These are phyloP conservation scores for Desmophyllum pertusum DNA, from an alignment of 92 coral and sea anemone species.

Conservation along the genomic window DNA sequence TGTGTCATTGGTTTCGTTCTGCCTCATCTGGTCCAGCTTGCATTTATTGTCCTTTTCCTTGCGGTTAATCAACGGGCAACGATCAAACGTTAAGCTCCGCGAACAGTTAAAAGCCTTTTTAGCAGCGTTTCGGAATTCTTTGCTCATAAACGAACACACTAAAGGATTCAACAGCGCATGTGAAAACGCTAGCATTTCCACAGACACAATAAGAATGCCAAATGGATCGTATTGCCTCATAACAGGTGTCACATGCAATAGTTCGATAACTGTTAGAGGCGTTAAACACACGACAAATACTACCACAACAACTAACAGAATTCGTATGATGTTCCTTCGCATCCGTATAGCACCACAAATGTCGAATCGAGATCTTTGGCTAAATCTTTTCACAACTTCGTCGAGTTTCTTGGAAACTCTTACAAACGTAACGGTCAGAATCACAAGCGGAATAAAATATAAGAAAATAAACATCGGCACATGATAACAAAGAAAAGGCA, in stretches of 20 bases:
- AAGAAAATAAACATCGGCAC: constrained; percentile 55
- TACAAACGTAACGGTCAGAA: constrained; percentile 53
- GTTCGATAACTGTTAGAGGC: constrained; percentile 63
- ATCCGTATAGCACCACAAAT: constrained; percentile 45
- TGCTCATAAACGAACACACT: constrained; percentile 64
- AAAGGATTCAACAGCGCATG: constrained; percentile 69
- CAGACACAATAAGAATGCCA: constrained; percentile 47
- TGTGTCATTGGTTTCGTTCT: not conserved
- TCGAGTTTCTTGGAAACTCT: constrained; percentile 49
- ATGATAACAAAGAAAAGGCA: constrained; percentile 55
- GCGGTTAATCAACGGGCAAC: not conserved
- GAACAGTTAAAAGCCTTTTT: constrained; percentile 43
- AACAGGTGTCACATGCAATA: constrained; percentile 53
- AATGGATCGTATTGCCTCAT: constrained; percentile 45
- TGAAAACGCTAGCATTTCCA: constrained; percentile 63
- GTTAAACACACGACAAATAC: constrained; percentile 69
- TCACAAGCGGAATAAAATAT: constrained; percentile 55
- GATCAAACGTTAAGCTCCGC: not conserved
- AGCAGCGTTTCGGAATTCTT: constrained; percentile 73
- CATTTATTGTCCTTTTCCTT: constrained; percentile 1
- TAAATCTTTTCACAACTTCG: constrained; percentile 47
- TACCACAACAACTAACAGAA: constrained; percentile 63
- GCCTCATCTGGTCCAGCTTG: not conserved
- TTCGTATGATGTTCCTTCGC: constrained; percentile 51
- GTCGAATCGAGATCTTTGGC: constrained; percentile 49